A percentile compares a stretch with the other conserved stretches of the same genome.
These are phyloP conservation scores for Fissipunctia ypsillon DNA, from an alignment of 2,888 invertebrate species.

Conservation along the genomic window DNA sequence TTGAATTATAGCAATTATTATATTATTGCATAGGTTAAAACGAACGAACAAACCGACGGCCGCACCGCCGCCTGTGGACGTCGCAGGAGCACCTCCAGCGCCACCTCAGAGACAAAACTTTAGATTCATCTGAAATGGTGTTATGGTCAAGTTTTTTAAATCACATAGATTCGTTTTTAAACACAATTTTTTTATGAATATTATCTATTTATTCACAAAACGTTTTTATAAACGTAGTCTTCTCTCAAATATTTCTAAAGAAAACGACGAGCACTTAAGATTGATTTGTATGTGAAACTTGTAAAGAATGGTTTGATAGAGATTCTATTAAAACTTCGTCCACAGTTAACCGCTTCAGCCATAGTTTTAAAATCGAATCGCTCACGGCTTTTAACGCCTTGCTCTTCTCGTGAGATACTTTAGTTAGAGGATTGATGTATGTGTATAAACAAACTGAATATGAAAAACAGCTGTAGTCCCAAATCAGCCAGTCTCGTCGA, in stretches of 20 bases:
- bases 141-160: neutral
- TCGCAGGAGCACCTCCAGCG: neutral
- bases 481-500: neutral
- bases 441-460: neutral
- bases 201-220: neutral
- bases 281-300: slow-evolving; percentile 47
- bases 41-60: too few relatives aligned
- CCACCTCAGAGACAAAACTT: too few relatives aligned
- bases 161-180: too few relatives aligned
- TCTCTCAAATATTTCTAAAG: slow-evolving; percentile 1
- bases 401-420: slow-evolving; percentile 6
- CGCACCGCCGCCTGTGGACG: too few relatives aligned
- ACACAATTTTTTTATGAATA: too few relatives aligned
- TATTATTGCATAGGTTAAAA: neutral
- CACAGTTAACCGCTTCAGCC: slow-evolving; percentile 21
- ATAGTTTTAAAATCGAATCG: slow-evolving; percentile 49
- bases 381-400: slow-evolving; percentile 36
- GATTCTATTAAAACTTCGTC: slow-evolving; percentile 52
- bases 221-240: neutral
- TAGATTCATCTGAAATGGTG: neutral
- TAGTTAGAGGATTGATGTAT: neutral
- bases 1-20: neutral
- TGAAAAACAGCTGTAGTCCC: neutral
- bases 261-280: slow-evolving; percentile 30
- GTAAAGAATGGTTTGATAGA: slow-evolving; percentile 42